Percentiles rank a stretch among this genome's conserved stretches.
Evolutionary conservation across 2,888 invertebrate genomes (phyloP).

Genomic region (Eulithis testata): DNA sequence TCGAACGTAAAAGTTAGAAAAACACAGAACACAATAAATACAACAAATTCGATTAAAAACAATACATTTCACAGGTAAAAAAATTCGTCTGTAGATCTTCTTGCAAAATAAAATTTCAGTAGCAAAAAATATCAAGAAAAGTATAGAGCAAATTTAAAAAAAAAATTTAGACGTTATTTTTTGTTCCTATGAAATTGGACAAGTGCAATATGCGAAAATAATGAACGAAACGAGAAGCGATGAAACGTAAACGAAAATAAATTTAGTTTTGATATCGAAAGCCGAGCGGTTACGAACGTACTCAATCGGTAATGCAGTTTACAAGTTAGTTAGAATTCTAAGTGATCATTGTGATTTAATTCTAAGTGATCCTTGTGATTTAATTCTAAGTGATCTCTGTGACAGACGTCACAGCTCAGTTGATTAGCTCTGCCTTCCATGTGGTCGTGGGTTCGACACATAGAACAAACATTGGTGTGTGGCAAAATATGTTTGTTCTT

Average conservation of each 20-base stretch:
- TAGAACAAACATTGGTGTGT: too few species aligned
- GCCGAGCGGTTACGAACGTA: slow-evolving; percentile 55
- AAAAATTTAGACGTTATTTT: not conserved
- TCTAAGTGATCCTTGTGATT: too few species aligned
- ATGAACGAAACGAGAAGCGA: slow-evolving; percentile 45
- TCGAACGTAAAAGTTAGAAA: slow-evolving; percentile 39
- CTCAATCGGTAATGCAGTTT: slow-evolving; percentile 41
- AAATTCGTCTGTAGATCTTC: not conserved
- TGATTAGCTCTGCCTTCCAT: too few species aligned
- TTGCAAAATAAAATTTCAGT: not conserved
- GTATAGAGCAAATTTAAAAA: too few species aligned
- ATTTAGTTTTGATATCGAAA: slow-evolving; percentile 47
- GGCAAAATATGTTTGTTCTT: too few species aligned
- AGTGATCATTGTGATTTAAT: too few species aligned
- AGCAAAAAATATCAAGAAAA: not conserved
- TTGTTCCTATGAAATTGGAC: slow-evolving; percentile 24
- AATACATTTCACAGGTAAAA: slow-evolving; percentile 14
- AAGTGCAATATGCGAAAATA: slow-evolving; percentile 36
- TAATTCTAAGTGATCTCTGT: too few species aligned
- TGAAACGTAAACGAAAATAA: slow-evolving; percentile 37
- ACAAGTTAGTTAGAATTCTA: not conserved
- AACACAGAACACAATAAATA: slow-evolving; percentile 40
- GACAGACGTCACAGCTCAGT: too few species aligned
- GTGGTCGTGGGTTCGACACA: too few species aligned
- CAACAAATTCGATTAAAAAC: slow-evolving; percentile 20